Evolutionary conservation across 2,888 invertebrate species (phyloP), one percentile per base, ranked within the genome.

Genomic region (Mythimna ferrago): DNA sequence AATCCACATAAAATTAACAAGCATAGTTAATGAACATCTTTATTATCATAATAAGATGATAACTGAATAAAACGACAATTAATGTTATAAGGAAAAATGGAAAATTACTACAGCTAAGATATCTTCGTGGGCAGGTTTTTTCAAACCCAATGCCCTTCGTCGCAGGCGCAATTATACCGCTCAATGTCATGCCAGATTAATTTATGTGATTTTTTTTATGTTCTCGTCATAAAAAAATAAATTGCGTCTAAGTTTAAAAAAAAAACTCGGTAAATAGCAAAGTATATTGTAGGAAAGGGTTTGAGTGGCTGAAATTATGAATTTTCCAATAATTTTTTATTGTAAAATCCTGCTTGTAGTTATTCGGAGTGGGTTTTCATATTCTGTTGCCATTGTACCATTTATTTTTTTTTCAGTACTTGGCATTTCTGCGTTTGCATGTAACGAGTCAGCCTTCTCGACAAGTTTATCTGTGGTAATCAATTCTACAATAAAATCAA

Each of bases 181-280:
- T 63, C 82, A 76, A 87, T 83, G 84, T 84, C 87, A 86, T 76
- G 81, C 87, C 66, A 87, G 66, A 80, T 77, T 83, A 79, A 81
- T 78, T 78, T 71, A 80, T 73, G 58, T n/a, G 54, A 53, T 62
- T 60, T 82, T 79, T 44, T 71, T 70, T 57, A 58, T 41, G 56
- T 26, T 56, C 58, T 68, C n/a, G 56, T 71, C 71, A 61, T 63
- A 72, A 81, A 78, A 68, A 57, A 66, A 35, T 48, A 19, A 73
- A 73, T 32, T 72, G 57, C 65, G 60, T 71, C 62, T 57, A 41
- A 32, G 48, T 60, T 2, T 48, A 2, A 19, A 48, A 19, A 19
- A 51, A 53, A 21, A 35, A 6, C 9, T 32, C 16, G 14, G 6
- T 26, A 44, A 51, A 74, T 44, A 16, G 5, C 21, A 48, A 63